Evolutionary conservation across 2,797 vertebrate genomes (phyloP), one percentile per base, ranked within the genome.

Genomic region (Bovichtus diacanthus): DNA sequence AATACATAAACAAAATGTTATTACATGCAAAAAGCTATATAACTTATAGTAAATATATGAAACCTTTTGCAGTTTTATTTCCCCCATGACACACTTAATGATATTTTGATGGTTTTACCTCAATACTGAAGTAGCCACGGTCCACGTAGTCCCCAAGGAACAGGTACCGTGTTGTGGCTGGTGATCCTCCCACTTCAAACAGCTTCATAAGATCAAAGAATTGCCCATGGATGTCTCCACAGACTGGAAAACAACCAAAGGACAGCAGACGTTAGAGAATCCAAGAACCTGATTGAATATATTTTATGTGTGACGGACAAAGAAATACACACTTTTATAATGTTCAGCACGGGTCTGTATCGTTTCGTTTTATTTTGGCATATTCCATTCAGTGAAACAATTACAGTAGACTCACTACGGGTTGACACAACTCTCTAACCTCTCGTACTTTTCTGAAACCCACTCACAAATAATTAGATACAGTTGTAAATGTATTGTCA

Each of bases 141-240:
- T 96, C 95, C 72, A 96, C 96, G 15, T 96, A 96, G 90, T 96
- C 96, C 60, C 96, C 96, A 2, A 96, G 93, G 89, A 96, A 96
- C 85, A 96, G 94, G 92, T 96, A 96, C 36, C 96, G 95, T 3
- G 96, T 96, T 8, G 95, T 96, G 83, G 95, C 95, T 58, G 96
- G 96, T 36, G 96, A 96, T 75, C 96, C 96, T 66, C 96, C 96
- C 75, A 96, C 96, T 89, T 96, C 95, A 88, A 96, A 96, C 83
- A 96, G 89, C 91, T 96, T 96, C 96, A 96, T 96, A 61, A 96
- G 93, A 89, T 96, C 96, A 88, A 96, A 96, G 92, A 96, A 96
- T 78, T 96, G 96, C 53, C 96, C 96, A 18, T 96, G 96, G 87
- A 96, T 96, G 93, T 96, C 96, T 31, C 96, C 96, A 41, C 96